A percentile compares a stretch with the other conserved stretches of the same genome.
Conservation (phyloP, 2,888 invertebrate genomes). For the Isoperla grammatica region DNA sequence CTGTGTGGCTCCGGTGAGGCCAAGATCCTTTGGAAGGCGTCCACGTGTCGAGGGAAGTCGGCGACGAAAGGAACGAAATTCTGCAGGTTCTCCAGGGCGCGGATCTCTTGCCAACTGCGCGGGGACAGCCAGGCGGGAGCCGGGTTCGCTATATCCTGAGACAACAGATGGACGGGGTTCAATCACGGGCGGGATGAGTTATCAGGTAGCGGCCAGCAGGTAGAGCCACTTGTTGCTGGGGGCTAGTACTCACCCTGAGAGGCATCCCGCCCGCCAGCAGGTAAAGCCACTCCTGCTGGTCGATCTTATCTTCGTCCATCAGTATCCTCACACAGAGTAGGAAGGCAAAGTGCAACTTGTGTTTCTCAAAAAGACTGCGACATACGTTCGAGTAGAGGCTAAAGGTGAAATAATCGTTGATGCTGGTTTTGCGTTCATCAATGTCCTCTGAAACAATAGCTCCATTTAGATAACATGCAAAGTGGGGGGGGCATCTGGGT, state of each 20-base stretch:
- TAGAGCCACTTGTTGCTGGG: neutral
- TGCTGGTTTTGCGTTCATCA: conserved; percentile 64
- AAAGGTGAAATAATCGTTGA: conserved; percentile 77
- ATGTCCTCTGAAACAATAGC: conserved; percentile 58
- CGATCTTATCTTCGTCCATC: conserved; percentile 55
- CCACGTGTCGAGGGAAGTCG: conserved; percentile 51
- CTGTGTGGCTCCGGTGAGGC: conserved; percentile 63
- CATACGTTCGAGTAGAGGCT: conserved; percentile 82
- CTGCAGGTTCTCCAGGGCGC: conserved; percentile 60
- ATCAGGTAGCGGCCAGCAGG: too few species aligned
- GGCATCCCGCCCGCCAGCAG: conserved; percentile 68
- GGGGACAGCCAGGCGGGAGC: conserved; percentile 72
- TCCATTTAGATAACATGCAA: neutral
- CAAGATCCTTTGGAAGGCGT: conserved; percentile 57
- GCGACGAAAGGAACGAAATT: conserved; percentile 57
- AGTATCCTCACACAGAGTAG: conserved; percentile 63
- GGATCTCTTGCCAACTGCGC: conserved; percentile 76
- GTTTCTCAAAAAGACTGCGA: conserved; percentile 81
- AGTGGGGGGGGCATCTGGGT: neutral
- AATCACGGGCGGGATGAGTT: too few species aligned
- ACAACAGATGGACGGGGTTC: neutral
- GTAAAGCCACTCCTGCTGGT: conserved; percentile 64
- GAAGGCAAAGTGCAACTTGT: conserved; percentile 82
- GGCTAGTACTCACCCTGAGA: conserved; percentile 45
- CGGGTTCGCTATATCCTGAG: conserved; percentile 55